Percentiles rank a stretch among this genome's conserved stretches.
Conservation (phyloP, 1,140 invertebrate genomes). For the Scaptomyza graminum region DNA sequence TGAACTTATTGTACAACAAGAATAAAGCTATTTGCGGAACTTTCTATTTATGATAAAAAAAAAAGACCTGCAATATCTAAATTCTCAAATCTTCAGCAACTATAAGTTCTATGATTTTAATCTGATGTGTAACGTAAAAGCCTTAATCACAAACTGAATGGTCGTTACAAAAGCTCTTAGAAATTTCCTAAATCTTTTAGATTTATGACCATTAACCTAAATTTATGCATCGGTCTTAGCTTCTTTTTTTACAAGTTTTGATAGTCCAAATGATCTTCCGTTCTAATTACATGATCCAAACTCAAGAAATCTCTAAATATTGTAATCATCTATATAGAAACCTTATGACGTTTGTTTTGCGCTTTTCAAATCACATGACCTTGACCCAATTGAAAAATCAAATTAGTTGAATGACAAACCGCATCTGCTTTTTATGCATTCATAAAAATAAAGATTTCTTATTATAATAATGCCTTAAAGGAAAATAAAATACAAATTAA, state of each 20-base stretch:
- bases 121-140: too few species aligned
- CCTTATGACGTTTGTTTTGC: not conserved
- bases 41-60: not conserved
- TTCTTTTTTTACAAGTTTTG: too few species aligned
- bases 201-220: too few species aligned
- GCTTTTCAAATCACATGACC: not conserved
- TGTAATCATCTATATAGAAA: not conserved
- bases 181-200: not conserved
- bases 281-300: not conserved
- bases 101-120: too few species aligned
- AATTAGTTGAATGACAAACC: not conserved
- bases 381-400: not conserved
- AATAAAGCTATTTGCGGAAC: not conserved
- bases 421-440: not conserved
- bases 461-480: constrained; percentile 2
- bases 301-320: not conserved
- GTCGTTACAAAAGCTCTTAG: too few species aligned
- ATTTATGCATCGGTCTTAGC: too few species aligned
- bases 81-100: not conserved
- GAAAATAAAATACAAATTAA: constrained; percentile 53
- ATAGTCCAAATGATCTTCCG: too few species aligned
- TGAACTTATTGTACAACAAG: constrained; percentile 23
- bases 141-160: too few species aligned
- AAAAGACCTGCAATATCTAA: not conserved
- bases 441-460: constrained; percentile 2